Percentiles rank a stretch among this genome's conserved stretches.
These are phyloP conservation scores for Nannobrachium achirus DNA, from an alignment of 2,113 vertebrate genomes.

Conservation along the genomic window DNA sequence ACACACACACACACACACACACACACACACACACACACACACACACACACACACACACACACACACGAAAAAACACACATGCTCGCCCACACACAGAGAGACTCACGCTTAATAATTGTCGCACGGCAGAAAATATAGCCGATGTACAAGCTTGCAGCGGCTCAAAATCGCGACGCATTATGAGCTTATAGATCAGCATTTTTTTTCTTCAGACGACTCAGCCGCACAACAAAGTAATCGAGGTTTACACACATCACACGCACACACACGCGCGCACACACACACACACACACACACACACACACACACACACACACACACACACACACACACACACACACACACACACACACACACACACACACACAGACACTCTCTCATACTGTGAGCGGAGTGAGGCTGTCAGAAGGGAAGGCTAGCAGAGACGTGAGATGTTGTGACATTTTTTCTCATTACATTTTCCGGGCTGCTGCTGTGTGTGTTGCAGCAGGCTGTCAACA, in stretches of 20 bases:
- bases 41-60: too few relatives aligned
- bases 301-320: slow-evolving; percentile 31
- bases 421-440: slow-evolving; percentile 77
- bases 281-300: slow-evolving; percentile 17
- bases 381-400: slow-evolving; percentile 49
- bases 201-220: too few relatives aligned
- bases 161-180: too few relatives aligned
- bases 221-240: too few relatives aligned
- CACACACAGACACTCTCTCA: slow-evolving; percentile 8
- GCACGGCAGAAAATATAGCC: too few relatives aligned
- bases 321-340: slow-evolving; percentile 26
- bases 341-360: slow-evolving; percentile 21
- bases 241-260: background rate
- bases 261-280: slow-evolving; percentile 19
- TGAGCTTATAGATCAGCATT: too few relatives aligned
- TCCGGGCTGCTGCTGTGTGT: slow-evolving; percentile 62
- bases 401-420: slow-evolving; percentile 68
- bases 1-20: too few relatives aligned
- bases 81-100: too few relatives aligned
- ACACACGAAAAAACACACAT: too few relatives aligned
- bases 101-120: too few relatives aligned
- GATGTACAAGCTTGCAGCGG: too few relatives aligned
- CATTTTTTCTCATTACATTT: slow-evolving; percentile 80
- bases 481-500: slow-evolving; percentile 72
- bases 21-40: too few relatives aligned